Evolutionary conservation across 2,113 vertebrate species (phyloP), one percentile per base, ranked within the genome.

Genomic region (Baryphthengus martii): DNA sequence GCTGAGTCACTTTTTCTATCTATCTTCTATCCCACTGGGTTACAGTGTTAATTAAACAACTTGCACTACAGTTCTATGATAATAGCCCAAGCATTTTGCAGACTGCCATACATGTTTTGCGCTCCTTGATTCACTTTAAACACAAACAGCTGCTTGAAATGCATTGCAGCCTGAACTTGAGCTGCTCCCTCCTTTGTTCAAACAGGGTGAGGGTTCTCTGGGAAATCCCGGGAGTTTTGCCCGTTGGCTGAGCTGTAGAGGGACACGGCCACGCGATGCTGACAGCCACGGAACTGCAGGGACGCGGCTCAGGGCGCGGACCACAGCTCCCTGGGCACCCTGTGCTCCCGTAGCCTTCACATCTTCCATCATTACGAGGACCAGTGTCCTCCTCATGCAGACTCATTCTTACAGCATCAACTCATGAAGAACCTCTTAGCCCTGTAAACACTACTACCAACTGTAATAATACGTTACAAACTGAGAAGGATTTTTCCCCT

Each of bases 41-140:
- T 74, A 85, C 73, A 76, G 45, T 42, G 45, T 70, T 94, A 95
- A 97, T 94, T 95, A 96, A 85, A 85, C 63, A 77, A 85, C 70
- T 82, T 37, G 45, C 45, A 78, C 58, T 83, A 61, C 76, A 42
- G n/a, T n/a, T n/a, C n/a, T n/a, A n/a, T n/a, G n/a, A n/a, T n/a
- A n/a, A n/a, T n/a, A n/a, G n/a, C n/a, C n/a, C n/a, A n/a, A n/a
- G n/a, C n/a, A n/a, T n/a, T n/a, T n/a, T n/a, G n/a, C n/a, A n/a
- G 56, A 45, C 73, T 42, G 47, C 37, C 49, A 39, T 47, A 16
- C 11, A 18, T 17, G 61, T 77, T 95, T 62, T 53, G 47, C 58
- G 47, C 76, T 81, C 62, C 80, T 92, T 8, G 1, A 68, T 33
- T 82, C 82, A 37, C 49, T 66, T 85, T 25, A 39, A 81, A 31